Evolutionary conservation across 1,140 invertebrate genomes (phyloP), one percentile per base, ranked within the genome.

Genomic region (Tigriopus japonicus): DNA sequence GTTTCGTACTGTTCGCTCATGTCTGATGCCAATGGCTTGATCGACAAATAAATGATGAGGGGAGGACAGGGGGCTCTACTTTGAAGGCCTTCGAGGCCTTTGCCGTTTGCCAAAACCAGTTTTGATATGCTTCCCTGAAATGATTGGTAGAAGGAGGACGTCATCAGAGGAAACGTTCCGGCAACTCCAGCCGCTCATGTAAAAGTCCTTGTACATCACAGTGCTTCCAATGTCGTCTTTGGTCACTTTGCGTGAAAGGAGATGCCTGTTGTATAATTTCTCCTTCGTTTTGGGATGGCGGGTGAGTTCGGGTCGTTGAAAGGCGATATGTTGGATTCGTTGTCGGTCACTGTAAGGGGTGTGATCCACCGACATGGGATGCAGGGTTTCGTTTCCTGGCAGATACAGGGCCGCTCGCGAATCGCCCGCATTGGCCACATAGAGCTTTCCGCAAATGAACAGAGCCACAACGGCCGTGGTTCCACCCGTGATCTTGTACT

Each of bases 161-260:
- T 58, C 55, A 5, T 58, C 55, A 1, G 21, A 23, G 2, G 21
- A 41, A 2, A 40, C 55, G 15, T 58, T 19, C 7, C 55, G 55
- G 42, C 23, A 15, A 15, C 28, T 41, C 55, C 55, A 58, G 21
- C 55, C 55, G 42, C 28, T 42, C 55, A 58, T 58, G 28, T 58
- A 58, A 58, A 58, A 58, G 40, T 58, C 55, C n/a, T 15, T 40
- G 55, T 42, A 58, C 41, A 58, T 35, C 14, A 58, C 23, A 14
- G 55, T 23, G 41, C 15, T 58, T n/a, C 40, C 55, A n/a, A 58
- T 42, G 6, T 58, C 55, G 14, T 23, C 55, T 19, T 58, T 28
- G 12, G 24, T 58, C 21, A 42, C 14, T 23, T 58, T 58, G 12
- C 55, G 28, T n/a, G 21, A 58, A 2, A 58, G 42, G 10, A 58